A percentile compares a stretch with the other conserved stretches of the same genome.
These are phyloP conservation scores for Diplosoma virens DNA, from an alignment of 23 tunicate species.

Conservation along the genomic window DNA sequence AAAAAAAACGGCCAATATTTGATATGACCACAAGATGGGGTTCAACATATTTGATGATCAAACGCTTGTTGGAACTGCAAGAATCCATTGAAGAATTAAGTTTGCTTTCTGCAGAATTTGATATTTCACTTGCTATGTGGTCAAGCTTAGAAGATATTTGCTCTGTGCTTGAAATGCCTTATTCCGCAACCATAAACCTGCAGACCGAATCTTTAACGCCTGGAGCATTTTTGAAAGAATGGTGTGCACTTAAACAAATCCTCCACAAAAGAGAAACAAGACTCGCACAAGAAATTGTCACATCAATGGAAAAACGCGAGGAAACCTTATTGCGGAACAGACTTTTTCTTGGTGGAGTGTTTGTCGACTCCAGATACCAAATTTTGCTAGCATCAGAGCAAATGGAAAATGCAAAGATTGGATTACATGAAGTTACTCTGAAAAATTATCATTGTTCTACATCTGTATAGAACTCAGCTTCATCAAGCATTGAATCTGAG, in stretches of 20 bases:
- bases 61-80: constrained; percentile 21
- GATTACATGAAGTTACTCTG: constrained; percentile 1
- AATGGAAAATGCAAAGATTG: no score
- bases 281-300: constrained; percentile 33
- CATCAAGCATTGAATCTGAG: background rate
- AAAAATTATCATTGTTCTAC: background rate
- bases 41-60: constrained; percentile 15
- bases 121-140: constrained; percentile 21
- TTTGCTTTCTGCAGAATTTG: constrained; percentile 19
- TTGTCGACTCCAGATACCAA: constrained; percentile 21
- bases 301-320: constrained; percentile 29
- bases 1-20: constrained; percentile 6
- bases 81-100: constrained; percentile 12
- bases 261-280: constrained; percentile 26
- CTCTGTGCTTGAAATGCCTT: constrained; percentile 15
- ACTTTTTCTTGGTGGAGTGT: constrained; percentile 24
- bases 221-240: constrained; percentile 16
- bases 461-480: background rate
- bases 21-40: constrained; percentile 3
- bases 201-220: constrained; percentile 30
- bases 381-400: constrained; percentile 3
- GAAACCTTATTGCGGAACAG: constrained; percentile 12
- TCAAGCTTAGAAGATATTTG: background rate
- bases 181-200: constrained; percentile 24
- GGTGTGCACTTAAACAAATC: constrained; percentile 22